These are phyloP conservation scores for Urocynchramus pylzowi DNA, from an alignment of 2,113 vertebrate genomes.

Conservation along the genomic window DNA sequence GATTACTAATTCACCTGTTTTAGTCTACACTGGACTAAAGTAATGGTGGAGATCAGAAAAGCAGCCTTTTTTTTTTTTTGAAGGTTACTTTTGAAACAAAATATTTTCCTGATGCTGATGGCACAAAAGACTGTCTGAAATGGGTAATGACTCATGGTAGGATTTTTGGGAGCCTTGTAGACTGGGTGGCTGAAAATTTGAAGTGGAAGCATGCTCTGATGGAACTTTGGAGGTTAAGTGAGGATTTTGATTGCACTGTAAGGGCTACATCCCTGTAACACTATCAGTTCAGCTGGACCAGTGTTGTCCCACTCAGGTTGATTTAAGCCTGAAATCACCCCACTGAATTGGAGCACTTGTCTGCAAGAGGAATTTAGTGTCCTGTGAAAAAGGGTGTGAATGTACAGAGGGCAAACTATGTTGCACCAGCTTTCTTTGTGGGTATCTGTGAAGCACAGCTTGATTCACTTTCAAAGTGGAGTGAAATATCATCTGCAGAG, in stretches of 20 bases:
- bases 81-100: neutral
- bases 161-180: neutral
- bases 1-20: neutral
- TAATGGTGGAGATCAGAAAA: neutral
- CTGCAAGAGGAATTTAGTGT: slow-evolving; percentile 26
- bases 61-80: neutral
- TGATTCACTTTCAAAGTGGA: slow-evolving; percentile 1
- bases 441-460: neutral
- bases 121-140: neutral
- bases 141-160: neutral
- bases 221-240: neutral
- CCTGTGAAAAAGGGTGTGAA: neutral
- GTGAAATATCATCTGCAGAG: slow-evolving; percentile 22
- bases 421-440: neutral
- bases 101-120: neutral
- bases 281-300: neutral
- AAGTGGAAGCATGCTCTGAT: neutral
- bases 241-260: neutral
- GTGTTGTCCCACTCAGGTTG: neutral
- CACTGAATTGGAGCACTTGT: slow-evolving; percentile 1
- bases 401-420: neutral
- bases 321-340: slow-evolving; percentile 22
- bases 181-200: neutral
- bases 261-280: neutral
- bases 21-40: neutral